Evolutionary conservation across 2,888 invertebrate species (phyloP).

Genomic region (Lissonota sp.): DNA sequence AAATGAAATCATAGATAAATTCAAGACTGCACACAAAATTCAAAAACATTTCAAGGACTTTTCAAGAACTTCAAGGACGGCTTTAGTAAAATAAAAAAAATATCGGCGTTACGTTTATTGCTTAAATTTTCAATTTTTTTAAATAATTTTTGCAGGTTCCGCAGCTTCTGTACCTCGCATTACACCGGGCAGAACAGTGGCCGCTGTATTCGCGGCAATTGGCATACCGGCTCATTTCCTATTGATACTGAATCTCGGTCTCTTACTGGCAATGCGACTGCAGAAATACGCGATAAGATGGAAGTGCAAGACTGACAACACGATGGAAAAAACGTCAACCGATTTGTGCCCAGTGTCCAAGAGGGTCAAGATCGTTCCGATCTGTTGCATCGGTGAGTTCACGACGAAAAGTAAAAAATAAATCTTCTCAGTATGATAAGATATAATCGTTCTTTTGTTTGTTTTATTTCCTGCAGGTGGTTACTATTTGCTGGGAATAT

Average conservation of each 20-base stretch:
- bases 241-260: slow-evolving; percentile 86
- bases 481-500: slow-evolving; percentile 87
- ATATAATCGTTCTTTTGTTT: background rate
- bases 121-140: background rate
- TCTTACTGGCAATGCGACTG: slow-evolving; percentile 84
- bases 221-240: slow-evolving; percentile 89
- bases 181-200: slow-evolving; percentile 86
- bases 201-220: slow-evolving; percentile 87
- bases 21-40: too few relatives aligned
- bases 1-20: too few relatives aligned
- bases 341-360: slow-evolving; percentile 73
- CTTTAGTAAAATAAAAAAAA: slow-evolving; percentile 14
- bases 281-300: slow-evolving; percentile 83
- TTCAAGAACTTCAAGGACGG: too few relatives aligned
- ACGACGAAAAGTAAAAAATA: background rate
- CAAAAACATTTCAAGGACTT: too few relatives aligned
- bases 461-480: slow-evolving; percentile 68
- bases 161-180: slow-evolving; percentile 90
- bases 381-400: slow-evolving; percentile 76
- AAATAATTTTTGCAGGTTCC: slow-evolving; percentile 85
- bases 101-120: background rate
- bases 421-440: background rate
- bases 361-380: slow-evolving; percentile 79
- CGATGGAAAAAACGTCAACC: slow-evolving; percentile 58
- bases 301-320: slow-evolving; percentile 64